Base-by-base conservation (phyloP, 2,113 vertebrate genomes). In the Rhagologus leucostigma region DNA sequence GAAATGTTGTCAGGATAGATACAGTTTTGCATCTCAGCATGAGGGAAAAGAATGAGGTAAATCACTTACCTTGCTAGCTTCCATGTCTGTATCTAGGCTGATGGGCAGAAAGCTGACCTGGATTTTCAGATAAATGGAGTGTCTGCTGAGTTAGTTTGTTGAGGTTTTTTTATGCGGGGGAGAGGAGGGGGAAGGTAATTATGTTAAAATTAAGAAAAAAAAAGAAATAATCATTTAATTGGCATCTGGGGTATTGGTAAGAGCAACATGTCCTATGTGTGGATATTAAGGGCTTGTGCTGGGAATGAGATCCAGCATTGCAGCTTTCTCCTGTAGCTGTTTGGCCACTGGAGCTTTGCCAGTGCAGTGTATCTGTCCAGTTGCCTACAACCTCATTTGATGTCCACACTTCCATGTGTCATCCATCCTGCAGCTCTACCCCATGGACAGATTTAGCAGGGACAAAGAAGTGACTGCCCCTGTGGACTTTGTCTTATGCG, bases 101-200 rank as follows among this genome's bases (percentile, higher is more conserved):
- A 94, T 56, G 42, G 67, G 59, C 86, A 89, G 81, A 95, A 83
- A 94, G 41, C 62, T 93, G 92, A 86, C 53, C 39, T 87, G 63
- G 53, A 60, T 79, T 50, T 89, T 93, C 62, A 95, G 64, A 91
- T 89, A 55, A 60, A 85, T 29, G 10, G 44, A 56, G 29, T 93
- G 42, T 93, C 30, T 71, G 10, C 24, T 65, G 23, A 42, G 64
- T 33, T 32, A n/a, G 2, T 55, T 56, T 85, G 11, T 46, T 63
- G 29, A 6, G 5, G n/a, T n/a, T 18, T 24, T 44, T 56, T 55
- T n/a, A 5, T 10, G 1, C 42, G 16, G 41, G 5, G 13, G 26
- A 46, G 7, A 2, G 11, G 52, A 11, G n/a, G 30, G 30, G 37
- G 7, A 52, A 11, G 3, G 18, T 16, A 81, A 21, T 53, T 39